Evolutionary conservation across 2,113 vertebrate species (phyloP), one percentile per base, ranked within the genome.

Genomic region (Fulica atra): DNA sequence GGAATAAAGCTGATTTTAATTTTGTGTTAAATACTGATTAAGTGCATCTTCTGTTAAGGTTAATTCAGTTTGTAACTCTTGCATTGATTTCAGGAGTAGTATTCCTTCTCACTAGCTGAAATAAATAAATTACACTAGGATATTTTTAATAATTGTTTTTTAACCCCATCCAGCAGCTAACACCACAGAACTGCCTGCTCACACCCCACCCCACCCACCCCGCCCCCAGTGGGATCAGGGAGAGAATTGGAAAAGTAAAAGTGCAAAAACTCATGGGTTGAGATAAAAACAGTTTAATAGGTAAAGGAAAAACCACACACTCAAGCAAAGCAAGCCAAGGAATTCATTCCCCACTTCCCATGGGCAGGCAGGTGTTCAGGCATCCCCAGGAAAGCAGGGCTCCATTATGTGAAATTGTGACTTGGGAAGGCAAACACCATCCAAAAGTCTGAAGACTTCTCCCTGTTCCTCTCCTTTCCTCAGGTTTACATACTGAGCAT

Each of bases 231-330:
- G 18, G 48, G 11, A 23, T 13, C 2, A 15, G 10, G 7, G 20
- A 48, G 16, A 63, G 12, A 77, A 54, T 11, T 5, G 11, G 50
- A 51, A 24, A 24, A 24, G 46, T 48, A 48, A 29, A 68, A 63
- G 17, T 56, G 20, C 1, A 3, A 70, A 77, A 69, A 14, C 10
- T 5, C 2, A 0, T 15, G 21, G 12, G 6, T 1, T 74, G 18
- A 53, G 10, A 28, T 51, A 28, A 66, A 28, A 21, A n/a, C 18
- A 60, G 15, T 16, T 66, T 19, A 36, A 60, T 1, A 36, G 17
- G 12, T 0, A 42, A 33, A 51, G 8, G 4, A 66, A 66, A 81
- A 81, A 13, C 19, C 0, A 0, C 0, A 2, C 17, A 7, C 1
- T 0, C 28, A 5, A 57, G 13, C 8, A 68, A 59, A 68, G 26